Base-by-base conservation (phyloP, 2,113 vertebrate species). In the Daphoenositta chrysoptera region DNA sequence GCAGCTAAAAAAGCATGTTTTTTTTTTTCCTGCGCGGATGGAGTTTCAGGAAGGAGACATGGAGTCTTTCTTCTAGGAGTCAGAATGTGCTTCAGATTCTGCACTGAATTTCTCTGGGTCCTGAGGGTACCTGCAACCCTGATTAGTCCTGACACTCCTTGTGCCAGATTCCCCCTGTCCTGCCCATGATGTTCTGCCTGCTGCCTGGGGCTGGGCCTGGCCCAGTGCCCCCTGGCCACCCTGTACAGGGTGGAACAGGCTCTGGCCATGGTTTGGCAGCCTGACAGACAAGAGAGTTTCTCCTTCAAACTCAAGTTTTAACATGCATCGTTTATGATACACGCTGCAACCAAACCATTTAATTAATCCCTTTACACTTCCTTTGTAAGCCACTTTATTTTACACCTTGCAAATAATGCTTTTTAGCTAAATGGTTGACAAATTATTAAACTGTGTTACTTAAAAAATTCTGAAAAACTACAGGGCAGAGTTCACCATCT, bases 281-380 rank as follows among this genome's bases (percentile, higher is more conserved):
- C 51, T 82, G 83, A 33, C 27, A 50, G 56, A 69, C 30, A 48
- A 57, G 77, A 44, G 7, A 27, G 44, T 27, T 65, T 60, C 50
- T 47, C 16, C 27, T 60, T 85, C 9, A 82, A 56, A 45, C 21
- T 56, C 57, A 72, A 33, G 9, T 68, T 91, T 57, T 68, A 64
- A 44, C 23, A 13, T n/a, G 15, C 26, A 22, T 76, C 4, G 2
- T 53, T 70, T 24, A 31, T 9, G 27, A 42, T 18, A 17, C 8
- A 4, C 0, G 0, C 73, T 89, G 33, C 19, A 75, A 15, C 6
- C 40, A 61, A 47, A 28, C 30, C 9, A 3, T 51, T 7, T 42
- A 54, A 66, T 72, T 61, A 63, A 93, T 87, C 51, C 58, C 33
- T n/a, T n/a, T 66, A n/a, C 16, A 21, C 10, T 73, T 85, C 58